A percentile compares a stretch with the other conserved stretches of the same genome.
These are phyloP conservation scores for Sander lucioperca DNA, from an alignment of 2,113 vertebrate genomes.

Conservation along the genomic window DNA sequence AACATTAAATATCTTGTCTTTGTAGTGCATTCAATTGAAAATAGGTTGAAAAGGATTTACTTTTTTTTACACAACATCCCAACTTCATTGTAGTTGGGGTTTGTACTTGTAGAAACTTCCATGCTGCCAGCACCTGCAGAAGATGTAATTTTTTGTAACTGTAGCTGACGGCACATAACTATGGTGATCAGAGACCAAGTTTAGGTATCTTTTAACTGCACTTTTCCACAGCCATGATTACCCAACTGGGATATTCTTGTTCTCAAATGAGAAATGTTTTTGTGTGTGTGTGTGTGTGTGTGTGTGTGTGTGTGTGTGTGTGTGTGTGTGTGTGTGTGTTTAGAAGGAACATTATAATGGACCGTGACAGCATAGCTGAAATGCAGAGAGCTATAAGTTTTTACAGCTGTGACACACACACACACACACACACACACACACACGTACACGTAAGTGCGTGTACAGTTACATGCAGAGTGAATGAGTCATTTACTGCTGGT, in stretches of 20 bases:
- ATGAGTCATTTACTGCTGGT: constrained; percentile 72
- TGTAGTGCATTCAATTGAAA: too few species aligned
- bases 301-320: constrained; percentile 43
- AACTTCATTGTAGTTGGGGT: too few species aligned
- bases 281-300: constrained; percentile 38
- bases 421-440: constrained; percentile 38
- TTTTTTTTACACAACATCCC: too few species aligned
- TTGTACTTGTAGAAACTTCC: constrained; percentile 51
- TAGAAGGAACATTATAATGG: constrained; percentile 60
- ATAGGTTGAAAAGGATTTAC: too few species aligned
- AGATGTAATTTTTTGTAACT: constrained; percentile 48
- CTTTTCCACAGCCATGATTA: constrained; percentile 44
- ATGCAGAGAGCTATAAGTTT: constrained; percentile 73
- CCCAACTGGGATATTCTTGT: constrained; percentile 36
- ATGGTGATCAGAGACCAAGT: constrained; percentile 40
- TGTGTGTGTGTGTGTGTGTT: constrained; percentile 34
- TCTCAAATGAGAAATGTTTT: constrained; percentile 56
- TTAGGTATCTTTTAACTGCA: constrained; percentile 30
- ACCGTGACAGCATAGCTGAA: constrained; percentile 71
- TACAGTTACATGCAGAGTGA: constrained; percentile 46
- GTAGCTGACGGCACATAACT: constrained; percentile 29
- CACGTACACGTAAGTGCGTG: constrained; percentile 20
- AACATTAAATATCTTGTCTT: too few species aligned
- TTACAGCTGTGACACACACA: constrained; percentile 71
- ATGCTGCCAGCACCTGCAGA: constrained; percentile 63